Evolutionary conservation across 2,888 invertebrate species (phyloP), one percentile per base, ranked within the genome.

Genomic region (Criorhina ranunculi): DNA sequence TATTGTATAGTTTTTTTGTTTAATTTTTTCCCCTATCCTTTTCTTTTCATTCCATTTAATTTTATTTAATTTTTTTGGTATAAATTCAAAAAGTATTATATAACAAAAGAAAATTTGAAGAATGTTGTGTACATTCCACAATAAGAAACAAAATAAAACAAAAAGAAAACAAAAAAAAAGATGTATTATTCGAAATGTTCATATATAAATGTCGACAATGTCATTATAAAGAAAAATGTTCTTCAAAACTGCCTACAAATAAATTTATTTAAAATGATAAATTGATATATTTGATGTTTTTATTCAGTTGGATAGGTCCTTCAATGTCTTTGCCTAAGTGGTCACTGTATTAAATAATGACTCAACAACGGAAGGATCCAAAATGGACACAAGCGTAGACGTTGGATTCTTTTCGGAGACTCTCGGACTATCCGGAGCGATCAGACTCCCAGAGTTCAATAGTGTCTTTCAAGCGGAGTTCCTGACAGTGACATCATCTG

Each of bases 191-290:
- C 87, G 88, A 90, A 89, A 91, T 90, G 90, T 89, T 89, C 87
- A 89, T 90, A 90, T 90, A 91, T 91, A 91, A 91, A 91, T 91
- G 86, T 86, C 86, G 72, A 86, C 76, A 77, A 81, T 86, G 91
- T 91, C 91, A 91, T 91, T 91, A 91, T 82, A 82, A 81, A 87
- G 69, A 86, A 90, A 87, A 91, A 91, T 91, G 91, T 91, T 91
- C 91, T 91, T 91, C 90, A 90, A 91, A 91, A 91, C 91, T 91
- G 91, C 91, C 91, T 91, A 91, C 90, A 90, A 91, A 91, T 90
- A 91, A 91, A 91, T 87, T 87, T 87, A 87, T 85, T 85, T 85
- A 80, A 85, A 85, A 80, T 85, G 85, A 85, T 85, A 80, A 80
- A 80, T 76, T 85, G 75, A 80, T n/a, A 64, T 67, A n/a, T 15